Evolutionary conservation across 2,797 vertebrate genomes (phyloP).

Genomic region (Sebastes diaconus): DNA sequence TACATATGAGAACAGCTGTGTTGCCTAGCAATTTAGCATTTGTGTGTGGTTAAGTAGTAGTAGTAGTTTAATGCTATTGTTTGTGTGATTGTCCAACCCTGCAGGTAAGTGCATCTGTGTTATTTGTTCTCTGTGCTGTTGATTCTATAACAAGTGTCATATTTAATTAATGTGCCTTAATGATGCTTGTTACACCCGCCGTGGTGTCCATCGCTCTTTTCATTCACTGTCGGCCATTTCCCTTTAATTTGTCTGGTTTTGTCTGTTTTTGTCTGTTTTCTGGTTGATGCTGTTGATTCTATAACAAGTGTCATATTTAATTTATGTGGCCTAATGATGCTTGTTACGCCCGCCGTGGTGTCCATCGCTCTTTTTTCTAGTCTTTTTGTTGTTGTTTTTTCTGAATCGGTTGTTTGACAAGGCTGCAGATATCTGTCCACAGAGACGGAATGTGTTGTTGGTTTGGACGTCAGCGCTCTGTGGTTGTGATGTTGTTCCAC

Average conservation of each 20-base stretch:
- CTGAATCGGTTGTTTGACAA: background rate
- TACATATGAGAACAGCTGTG: background rate
- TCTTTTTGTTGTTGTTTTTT: rapidly evolving
- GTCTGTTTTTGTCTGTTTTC: too few species aligned
- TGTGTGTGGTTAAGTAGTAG: background rate
- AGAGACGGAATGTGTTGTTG: background rate
- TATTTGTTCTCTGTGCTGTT: background rate
- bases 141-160: background rate
- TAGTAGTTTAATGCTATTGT: too few species aligned
- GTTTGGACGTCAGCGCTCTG: background rate
- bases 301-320: background rate
- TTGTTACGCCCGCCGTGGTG: background rate
- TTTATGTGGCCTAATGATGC: background rate
- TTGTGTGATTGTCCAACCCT: background rate
- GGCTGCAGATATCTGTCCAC: background rate
- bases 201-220: background rate
- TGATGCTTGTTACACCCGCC: too few species aligned
- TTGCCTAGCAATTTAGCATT: background rate
- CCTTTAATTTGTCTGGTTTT: background rate
- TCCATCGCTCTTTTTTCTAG: background rate
- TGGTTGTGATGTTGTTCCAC: background rate
- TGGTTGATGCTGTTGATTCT: background rate
- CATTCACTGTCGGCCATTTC: background rate
- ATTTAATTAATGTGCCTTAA: background rate
- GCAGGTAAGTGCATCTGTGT: background rate